Evolutionary conservation across 2,888 invertebrate genomes (phyloP), one percentile per base, ranked within the genome.

Genomic region (Vannuccia rotundouncinata): DNA sequence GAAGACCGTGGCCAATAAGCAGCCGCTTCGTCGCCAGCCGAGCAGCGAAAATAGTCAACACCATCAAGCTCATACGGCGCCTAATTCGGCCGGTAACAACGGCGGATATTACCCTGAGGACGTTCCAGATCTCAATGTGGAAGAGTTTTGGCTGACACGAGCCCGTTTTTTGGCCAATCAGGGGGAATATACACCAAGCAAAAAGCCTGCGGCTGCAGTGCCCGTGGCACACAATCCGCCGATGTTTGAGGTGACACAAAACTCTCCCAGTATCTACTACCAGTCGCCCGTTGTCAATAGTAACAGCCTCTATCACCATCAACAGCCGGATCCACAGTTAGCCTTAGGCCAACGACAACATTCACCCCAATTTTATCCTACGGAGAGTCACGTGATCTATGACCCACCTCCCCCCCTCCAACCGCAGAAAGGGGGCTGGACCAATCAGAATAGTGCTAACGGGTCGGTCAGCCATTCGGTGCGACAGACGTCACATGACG

Each of bases 181-280:
- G 66, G 66, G 66, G 2, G 22, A n/a, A n/a, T n/a, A n/a, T n/a
- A n/a, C n/a, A 22, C 66, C 45, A 17, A 17, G 10, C 10, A 45
- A 13, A 45, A 5, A 45, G 45, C 45, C 45, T 45, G 10, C 45
- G 45, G 45, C 45, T 13, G 17, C 10, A n/a, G n/a, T n/a, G 5
- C 45, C 45, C 17, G 45, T 45, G 45, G 17, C 45, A 45, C 45
- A 45, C 45, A 45, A 17, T 17, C 10, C 22, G 25, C 2, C 5
- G 5, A 22, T 66, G 22, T 22, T 22, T 22, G 66, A 66, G 2
- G 66, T 66, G 66, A 17, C 66, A 27, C 66, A n/a, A 27, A 66
- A 66, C 25, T 66, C 66, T 13, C 66, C 66, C 66, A 66, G 66
- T 27, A 5, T n/a, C 66, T n/a, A 66, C 66, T 66, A 66, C 66